Base-by-base conservation (phyloP, 2,888 invertebrate genomes). In the Herminia tarsipennalis region DNA sequence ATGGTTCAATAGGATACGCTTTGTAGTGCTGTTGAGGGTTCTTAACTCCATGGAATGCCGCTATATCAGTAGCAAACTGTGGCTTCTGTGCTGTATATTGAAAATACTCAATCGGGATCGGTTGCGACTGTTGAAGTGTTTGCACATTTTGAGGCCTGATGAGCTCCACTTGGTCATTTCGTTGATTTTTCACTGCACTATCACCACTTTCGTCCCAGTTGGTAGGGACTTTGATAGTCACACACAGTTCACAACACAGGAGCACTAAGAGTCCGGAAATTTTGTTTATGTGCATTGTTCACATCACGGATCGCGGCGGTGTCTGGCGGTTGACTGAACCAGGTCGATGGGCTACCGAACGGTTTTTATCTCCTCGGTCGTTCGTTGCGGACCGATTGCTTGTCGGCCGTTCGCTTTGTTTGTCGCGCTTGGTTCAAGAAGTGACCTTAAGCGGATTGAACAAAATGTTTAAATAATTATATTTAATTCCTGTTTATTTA, bases 301-400 rank as follows among this genome's bases (percentile, higher is more conserved):
- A 86, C 90, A 90, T 90, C 81, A 86, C 89, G 86, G 65, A 76
- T 54, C 81, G 80, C 81, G 81, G 67, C 76, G 69, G 69, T 65
- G 66, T 65, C 67, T 78, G 70, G 70, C 76, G 79, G 78, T 76
- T 73, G 80, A 92, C 92, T 92, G 86, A 87, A 84, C 83, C 81
- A 71, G 80, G 75, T 73, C 80, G 76, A 68, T 66, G 71, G 77
- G 65, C 62, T 59, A 70, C 55, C 74, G 72, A 82, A 77, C 72
- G 81, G 52, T 88, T 86, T 92, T 90, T 92, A 92, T 91, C 82
- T 86, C 84, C 85, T 92, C 90, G 88, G 88, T 85, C 69, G 73
- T 73, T 76, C 78, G 83, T 85, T 72, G 83, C 86, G 85, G 78
- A 70, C 83, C 85, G 82, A 84, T 89, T 88, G 80, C 85, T 69